Evolutionary conservation across 2,113 vertebrate species (phyloP), one percentile per base, ranked within the genome.

Genomic region (Pedetes capensis): DNA sequence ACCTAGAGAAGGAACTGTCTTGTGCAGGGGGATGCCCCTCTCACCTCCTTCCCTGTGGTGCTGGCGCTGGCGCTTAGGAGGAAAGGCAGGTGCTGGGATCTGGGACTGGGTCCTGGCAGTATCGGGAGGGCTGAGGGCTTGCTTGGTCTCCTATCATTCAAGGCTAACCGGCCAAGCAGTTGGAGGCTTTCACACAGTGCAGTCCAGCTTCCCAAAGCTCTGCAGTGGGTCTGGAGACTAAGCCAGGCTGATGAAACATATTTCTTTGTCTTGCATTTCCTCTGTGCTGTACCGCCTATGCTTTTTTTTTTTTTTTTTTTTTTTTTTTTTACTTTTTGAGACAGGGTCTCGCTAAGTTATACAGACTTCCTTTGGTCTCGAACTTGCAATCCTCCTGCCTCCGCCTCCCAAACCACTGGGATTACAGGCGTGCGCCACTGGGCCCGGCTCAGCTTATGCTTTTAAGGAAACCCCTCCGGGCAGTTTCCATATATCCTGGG

Each of bases 31-130:
- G 29, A 34, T 6, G 42, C 2, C 5, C 18, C 2, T 80, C 39
- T 64, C 72, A 34, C 4, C 16, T 64, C 42, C 32, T 66, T 75
- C 23, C 29, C 42, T 12, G 25, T n/a, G 14, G 44, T 17, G 13
- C 20, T 42, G 47, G 20, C n/a, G 1, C 3, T 18, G 51, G 6
- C 12, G 2, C 25, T 7, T 27, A 14, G 6, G 44, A 18, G 25
- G 42, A 64, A 64, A 16, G 5, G 23, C 16, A 32, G 34, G 9
- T 42, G 55, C 66, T 25, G 57, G 80, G 75, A 47, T 44, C 59
- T 78, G 74, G 55, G 29, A n/a, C 61, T 59, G 71, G 51, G 29
- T 2, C 17, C 11, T 11, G 25, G 20, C 18, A 68, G 12, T 32
- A 63, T 66, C 34, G 63, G 25, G 14, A 22, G 5, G 18, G 12